Conservation (phyloP, 2,797 vertebrate species). For the Rhadinocentrus ornatus region DNA sequence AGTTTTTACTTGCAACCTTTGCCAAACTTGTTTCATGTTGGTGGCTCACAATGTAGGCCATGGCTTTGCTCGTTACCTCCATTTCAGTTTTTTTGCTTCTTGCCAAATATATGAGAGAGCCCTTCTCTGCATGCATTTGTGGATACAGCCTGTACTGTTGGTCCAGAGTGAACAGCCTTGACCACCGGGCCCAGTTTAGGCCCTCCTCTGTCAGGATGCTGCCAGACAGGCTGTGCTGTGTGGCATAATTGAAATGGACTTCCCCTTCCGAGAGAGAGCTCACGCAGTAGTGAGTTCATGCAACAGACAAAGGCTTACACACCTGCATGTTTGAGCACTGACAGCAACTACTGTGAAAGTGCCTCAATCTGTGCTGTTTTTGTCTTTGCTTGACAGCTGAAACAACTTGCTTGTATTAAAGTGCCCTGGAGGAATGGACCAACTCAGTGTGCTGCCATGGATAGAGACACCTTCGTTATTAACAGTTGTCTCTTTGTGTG, state of each 20-base stretch:
- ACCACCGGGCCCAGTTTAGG: constrained; percentile 47
- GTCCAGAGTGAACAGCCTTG: constrained; percentile 35
- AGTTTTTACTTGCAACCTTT: not conserved
- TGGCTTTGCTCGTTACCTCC: constrained; percentile 1
- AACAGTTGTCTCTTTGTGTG: constrained; percentile 27
- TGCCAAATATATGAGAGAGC: constrained; percentile 25
- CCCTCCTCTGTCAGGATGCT: constrained; percentile 53
- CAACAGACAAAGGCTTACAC: constrained; percentile 44
- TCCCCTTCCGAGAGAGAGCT: constrained; percentile 30
- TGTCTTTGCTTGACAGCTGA: constrained; percentile 68
- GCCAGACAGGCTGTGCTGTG: constrained; percentile 58
- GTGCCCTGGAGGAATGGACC: constrained; percentile 39
- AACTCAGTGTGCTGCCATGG: constrained; percentile 37
- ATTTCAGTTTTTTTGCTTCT: constrained; percentile 29
- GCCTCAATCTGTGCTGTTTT: constrained; percentile 45
- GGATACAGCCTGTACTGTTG: constrained; percentile 23
- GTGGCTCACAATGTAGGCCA: constrained; percentile 5
- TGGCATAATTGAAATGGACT: constrained; percentile 49
- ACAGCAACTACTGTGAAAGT: constrained; percentile 63
- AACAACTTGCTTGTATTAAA: constrained; percentile 65
- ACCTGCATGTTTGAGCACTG: constrained; percentile 60
- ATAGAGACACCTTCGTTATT: constrained; percentile 38
- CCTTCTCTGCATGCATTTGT: constrained; percentile 7
- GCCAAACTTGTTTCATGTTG: not conserved
- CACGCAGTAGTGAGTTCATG: constrained; percentile 40